These are phyloP conservation scores for Probosciger aterrimus DNA, from an alignment of 2,113 vertebrate species.

Conservation along the genomic window DNA sequence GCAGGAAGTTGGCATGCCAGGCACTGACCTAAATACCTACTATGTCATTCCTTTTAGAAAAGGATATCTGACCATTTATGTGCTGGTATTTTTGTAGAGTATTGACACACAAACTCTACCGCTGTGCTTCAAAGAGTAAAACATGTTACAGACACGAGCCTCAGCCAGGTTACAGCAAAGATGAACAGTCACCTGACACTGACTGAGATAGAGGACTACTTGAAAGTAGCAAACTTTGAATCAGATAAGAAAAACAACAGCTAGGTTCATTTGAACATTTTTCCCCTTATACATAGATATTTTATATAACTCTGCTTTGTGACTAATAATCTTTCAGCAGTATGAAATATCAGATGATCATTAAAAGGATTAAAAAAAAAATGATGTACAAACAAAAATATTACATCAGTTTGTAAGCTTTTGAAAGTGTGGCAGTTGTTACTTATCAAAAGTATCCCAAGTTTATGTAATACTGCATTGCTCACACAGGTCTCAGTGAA, in stretches of 20 bases:
- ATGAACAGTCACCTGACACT: not conserved
- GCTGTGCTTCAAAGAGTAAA: not conserved
- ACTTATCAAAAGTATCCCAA: not conserved
- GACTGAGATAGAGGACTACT: not conserved
- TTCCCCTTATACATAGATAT: not conserved
- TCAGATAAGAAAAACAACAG: not conserved
- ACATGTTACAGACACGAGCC: not conserved
- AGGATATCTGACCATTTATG: not conserved
- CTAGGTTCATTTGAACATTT: not conserved
- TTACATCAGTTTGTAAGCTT: slow-evolving; percentile 9
- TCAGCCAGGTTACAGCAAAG: not conserved
- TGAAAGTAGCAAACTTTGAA: not conserved
- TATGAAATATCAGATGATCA: not conserved
- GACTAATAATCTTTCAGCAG: slow-evolving; percentile 11
- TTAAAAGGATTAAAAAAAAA: slow-evolving; percentile 18
- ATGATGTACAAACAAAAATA: not conserved
- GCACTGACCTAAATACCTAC: not conserved
- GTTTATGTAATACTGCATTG: not conserved
- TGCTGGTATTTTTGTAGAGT: not conserved
- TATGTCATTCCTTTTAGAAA: slow-evolving; percentile 14
- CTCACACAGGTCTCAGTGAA: not conserved
- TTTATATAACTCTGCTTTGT: not conserved
- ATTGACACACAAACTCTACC: not conserved
- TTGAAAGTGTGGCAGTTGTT: not conserved
- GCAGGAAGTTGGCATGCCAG: not conserved